Conservation (phyloP, 2,113 vertebrate species). For the Chloebia gouldiae region DNA sequence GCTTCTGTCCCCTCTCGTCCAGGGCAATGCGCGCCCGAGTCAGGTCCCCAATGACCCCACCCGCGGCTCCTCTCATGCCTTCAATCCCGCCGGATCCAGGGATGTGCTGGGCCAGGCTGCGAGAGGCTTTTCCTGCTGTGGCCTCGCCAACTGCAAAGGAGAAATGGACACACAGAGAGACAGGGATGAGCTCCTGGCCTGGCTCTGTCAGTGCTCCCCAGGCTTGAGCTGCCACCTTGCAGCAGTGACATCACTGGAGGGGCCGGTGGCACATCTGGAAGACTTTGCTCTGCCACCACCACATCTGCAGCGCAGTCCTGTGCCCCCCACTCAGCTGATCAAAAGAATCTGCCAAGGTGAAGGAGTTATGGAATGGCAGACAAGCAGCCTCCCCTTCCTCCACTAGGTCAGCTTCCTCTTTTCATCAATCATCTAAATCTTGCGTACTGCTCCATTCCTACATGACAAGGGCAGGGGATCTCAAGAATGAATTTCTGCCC, state of each 20-base stretch:
- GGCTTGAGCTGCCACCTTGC: fast-evolving
- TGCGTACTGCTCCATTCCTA: neutral
- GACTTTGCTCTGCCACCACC: neutral
- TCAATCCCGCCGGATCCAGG: slow-evolving; percentile 88
- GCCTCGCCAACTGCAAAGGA: slow-evolving; percentile 88
- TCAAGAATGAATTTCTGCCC: neutral
- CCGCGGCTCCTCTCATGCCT: slow-evolving; percentile 87
- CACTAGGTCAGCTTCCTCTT: neutral
- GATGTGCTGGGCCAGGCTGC: slow-evolving; percentile 94
- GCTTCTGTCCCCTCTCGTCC: slow-evolving; percentile 92
- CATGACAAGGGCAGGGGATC: neutral
- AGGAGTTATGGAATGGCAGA: neutral
- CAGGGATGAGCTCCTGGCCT: neutral
- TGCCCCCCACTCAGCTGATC: neutral
- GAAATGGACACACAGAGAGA: neutral
- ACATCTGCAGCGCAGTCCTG: fast-evolving
- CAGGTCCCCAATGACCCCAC: slow-evolving; percentile 89
- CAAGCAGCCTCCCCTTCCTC: neutral
- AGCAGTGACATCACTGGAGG: fast-evolving
- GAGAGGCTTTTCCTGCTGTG: slow-evolving; percentile 90
- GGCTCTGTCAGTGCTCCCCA: neutral
- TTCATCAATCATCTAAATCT: neutral
- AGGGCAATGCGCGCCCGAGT: slow-evolving; percentile 90
- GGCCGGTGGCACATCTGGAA: fast-evolving
- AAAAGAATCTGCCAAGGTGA: neutral